These are phyloP conservation scores for Nemopilema nomurai DNA, from an alignment of 30 jellyfish, hydroid and myxozoan species.

Conservation along the genomic window DNA sequence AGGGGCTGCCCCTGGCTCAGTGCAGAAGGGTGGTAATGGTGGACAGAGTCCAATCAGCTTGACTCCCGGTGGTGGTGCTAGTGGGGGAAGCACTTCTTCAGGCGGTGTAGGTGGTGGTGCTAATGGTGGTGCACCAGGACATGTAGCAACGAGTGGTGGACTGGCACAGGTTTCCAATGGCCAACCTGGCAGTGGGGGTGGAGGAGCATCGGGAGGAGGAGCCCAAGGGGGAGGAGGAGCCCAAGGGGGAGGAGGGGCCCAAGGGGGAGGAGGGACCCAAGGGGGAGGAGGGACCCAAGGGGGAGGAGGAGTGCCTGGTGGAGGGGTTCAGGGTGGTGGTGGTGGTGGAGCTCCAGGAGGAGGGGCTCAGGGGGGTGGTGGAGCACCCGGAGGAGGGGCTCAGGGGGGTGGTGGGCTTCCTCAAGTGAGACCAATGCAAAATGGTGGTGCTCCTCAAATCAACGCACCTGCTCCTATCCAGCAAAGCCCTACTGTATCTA, in stretches of 20 bases:
- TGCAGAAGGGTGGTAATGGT: constrained; percentile 75
- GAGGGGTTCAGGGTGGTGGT: constrained; percentile 5
- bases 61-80: constrained; percentile 18
- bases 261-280: constrained; percentile 13
- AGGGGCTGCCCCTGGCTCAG: constrained; percentile 51
- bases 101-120: constrained; percentile 62
- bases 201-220: constrained; percentile 34
- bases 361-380: constrained; percentile 49
- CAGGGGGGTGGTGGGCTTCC: constrained; percentile 28
- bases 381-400: constrained; percentile 14
- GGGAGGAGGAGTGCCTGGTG: constrained; percentile 25
- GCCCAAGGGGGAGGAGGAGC: constrained; percentile 46
- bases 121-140: constrained; percentile 7
- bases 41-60: constrained; percentile 44
- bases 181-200: constrained; percentile 11
- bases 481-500: constrained; percentile 37
- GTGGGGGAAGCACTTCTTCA: constrained; percentile 9
- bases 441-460: constrained; percentile 38
- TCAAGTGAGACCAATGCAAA: constrained; percentile 1
- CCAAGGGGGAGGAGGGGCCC: constrained; percentile 30
- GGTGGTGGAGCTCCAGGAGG: constrained; percentile 48
- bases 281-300: constrained; percentile 35
- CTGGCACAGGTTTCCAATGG: neutral
- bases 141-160: constrained; percentile 38
- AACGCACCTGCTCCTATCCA: neutral